Base-by-base conservation (phyloP, 2,888 invertebrate genomes). In the Strigamia maritima region DNA sequence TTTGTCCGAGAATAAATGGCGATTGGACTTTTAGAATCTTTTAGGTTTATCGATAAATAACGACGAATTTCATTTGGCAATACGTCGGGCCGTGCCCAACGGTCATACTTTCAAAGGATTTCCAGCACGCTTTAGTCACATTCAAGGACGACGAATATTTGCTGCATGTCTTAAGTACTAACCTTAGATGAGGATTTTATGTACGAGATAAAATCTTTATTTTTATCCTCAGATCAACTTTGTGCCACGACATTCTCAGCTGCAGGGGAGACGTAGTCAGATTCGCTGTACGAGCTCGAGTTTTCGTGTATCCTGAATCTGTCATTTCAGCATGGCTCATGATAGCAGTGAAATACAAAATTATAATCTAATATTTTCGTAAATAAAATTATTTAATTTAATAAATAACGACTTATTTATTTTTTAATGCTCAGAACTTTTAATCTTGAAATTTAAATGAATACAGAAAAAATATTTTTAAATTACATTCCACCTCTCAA, bases 401-500 rank as follows among this genome's bases (percentile, higher is more conserved):
- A 70, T 74, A n/a, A 74, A 74, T 26, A 74, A 74, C 16, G 16
- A 31, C 14, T 70, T n/a, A 4, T n/a, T 24, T 74, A 4, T 74
- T 74, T 26, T 26, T 2, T 74, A n/a, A 16, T 7, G 3, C 8
- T 19, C 8, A n/a, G 19, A 54, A 54, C 54, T 19, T 54, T 54
- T 54, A 54, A 19, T 54, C 8, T 3, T 54, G n/a, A 19, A 8
- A 54, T 19, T 19, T 54, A n/a, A 19, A 54, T n/a, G n/a, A 54
- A 54, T 54, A 54, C 54, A 54, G 22, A 12, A 54, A 54, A 22
- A 54, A n/a, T n/a, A n/a, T 19, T 54, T n/a, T 14, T 4, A 2
- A 19, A 19, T 54, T 54, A 54, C 54, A 19, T 22, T 88, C 95
- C 92, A 90, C 97, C 97, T 86, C 97, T 91, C 83, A 98, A 91